phyloP scores from a whole-genome alignment of 2,888 invertebrate genomes.

The Metacarcinus magister region DNA sequence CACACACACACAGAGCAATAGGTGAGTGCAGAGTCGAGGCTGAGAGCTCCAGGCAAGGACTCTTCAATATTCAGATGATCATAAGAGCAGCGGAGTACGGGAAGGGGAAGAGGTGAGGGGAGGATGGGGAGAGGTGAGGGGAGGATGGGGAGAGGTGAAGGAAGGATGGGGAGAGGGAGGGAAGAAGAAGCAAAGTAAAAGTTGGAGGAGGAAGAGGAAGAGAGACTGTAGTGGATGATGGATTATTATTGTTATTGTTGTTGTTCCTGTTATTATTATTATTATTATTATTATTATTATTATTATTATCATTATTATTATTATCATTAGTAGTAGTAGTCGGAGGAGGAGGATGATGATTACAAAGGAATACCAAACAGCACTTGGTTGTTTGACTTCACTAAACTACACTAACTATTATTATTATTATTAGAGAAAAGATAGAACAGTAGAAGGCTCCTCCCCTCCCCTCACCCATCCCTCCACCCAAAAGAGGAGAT shows the following conservation, averaged over 20 bases:
- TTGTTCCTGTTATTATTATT: too few species aligned
- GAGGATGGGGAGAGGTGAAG: background rate
- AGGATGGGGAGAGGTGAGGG: background rate
- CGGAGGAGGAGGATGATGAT: background rate
- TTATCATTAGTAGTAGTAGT: background rate
- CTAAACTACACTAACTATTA: too few species aligned
- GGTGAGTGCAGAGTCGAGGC: background rate
- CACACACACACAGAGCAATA: background rate
- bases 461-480: too few species aligned
- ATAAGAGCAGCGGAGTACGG: background rate
- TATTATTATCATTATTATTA: too few species aligned
- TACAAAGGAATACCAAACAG: background rate
- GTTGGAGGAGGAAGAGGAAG: background rate
- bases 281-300: too few species aligned
- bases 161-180: background rate
- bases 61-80: slow-evolving; percentile 13
- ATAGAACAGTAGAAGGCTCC: too few species aligned
- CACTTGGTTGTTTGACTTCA: too few species aligned
- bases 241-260: too few species aligned
- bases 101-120: background rate
- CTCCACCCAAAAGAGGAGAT: background rate
- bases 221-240: background rate
- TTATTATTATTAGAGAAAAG: too few species aligned
- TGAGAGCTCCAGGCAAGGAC: background rate
- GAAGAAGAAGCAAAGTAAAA: background rate